These are phyloP conservation scores for Paguma larvata DNA, from an alignment of 2,797 vertebrate species.

Conservation along the genomic window DNA sequence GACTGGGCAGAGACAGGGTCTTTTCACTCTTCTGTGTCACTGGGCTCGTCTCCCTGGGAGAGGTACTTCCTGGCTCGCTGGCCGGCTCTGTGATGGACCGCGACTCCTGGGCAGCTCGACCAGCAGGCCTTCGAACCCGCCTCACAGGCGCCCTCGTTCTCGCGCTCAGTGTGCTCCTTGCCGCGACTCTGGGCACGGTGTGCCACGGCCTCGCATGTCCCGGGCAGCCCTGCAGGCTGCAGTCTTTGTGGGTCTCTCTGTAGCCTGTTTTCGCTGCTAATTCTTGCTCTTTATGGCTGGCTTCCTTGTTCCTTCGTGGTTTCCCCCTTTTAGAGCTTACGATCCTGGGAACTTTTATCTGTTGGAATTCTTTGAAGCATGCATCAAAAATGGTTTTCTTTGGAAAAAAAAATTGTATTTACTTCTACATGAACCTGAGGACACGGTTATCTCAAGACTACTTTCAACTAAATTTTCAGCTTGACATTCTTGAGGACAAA, in stretches of 20 bases:
- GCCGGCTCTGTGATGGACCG: not conserved
- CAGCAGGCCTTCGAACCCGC: not conserved
- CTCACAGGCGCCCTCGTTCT: not conserved
- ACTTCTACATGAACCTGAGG: not conserved
- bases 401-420: not conserved
- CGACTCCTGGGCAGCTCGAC: not conserved
- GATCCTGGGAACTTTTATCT: not conserved
- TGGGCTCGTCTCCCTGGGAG: not conserved
- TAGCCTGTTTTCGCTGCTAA: not conserved
- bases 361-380: not conserved
- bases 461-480: not conserved
- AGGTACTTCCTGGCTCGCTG: not conserved
- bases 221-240: fast-evolving
- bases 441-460: not conserved
- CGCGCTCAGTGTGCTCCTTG: not conserved
- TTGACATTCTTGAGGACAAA: not conserved
- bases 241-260: not conserved
- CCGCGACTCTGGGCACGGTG: not conserved
- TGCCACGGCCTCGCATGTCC: fast-evolving
- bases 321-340: not conserved
- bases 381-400: not conserved
- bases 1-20: not conserved
- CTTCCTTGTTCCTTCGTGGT: not conserved
- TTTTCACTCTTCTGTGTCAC: not conserved
- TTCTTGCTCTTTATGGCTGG: not conserved